Conservation (phyloP, 1,140 invertebrate species). For the Cotesia chilonis region DNA sequence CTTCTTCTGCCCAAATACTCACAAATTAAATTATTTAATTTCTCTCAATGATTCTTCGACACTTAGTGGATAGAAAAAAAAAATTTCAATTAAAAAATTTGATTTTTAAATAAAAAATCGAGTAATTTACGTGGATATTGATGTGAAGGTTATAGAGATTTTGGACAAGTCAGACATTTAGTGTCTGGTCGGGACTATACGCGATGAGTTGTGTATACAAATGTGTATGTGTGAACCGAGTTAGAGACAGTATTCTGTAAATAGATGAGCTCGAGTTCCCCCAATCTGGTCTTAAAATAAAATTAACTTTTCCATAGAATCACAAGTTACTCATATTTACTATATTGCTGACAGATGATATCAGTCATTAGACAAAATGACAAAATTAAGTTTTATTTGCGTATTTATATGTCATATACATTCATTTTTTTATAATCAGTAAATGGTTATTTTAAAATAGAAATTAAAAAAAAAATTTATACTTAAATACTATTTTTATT, state of each 20-base stretch:
- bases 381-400: constrained; percentile 8
- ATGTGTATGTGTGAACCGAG: constrained; percentile 20
- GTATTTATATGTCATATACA: neutral
- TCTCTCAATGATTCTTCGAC: too few species aligned
- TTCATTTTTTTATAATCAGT: neutral
- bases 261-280: constrained; percentile 55
- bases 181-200: constrained; percentile 5
- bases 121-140: too few species aligned
- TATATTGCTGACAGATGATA: constrained; percentile 25
- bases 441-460: too few species aligned
- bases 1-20: too few species aligned
- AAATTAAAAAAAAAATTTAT: too few species aligned
- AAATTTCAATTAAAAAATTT: too few species aligned
- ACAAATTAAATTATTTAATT: too few species aligned
- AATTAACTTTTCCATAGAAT: constrained; percentile 39
- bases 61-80: too few species aligned
- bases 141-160: too few species aligned
- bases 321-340: constrained; percentile 26
- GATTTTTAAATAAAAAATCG: too few species aligned
- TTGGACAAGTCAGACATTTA: constrained; percentile 7
- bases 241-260: constrained; percentile 59
- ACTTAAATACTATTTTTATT: too few species aligned
- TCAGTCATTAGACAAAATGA: constrained; percentile 16
- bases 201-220: neutral
- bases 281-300: constrained; percentile 59